Percentiles rank a stretch among this genome's conserved stretches.
These are phyloP conservation scores for Hypotaenidia okinawae DNA, from an alignment of 2,797 vertebrate species.

Conservation along the genomic window DNA sequence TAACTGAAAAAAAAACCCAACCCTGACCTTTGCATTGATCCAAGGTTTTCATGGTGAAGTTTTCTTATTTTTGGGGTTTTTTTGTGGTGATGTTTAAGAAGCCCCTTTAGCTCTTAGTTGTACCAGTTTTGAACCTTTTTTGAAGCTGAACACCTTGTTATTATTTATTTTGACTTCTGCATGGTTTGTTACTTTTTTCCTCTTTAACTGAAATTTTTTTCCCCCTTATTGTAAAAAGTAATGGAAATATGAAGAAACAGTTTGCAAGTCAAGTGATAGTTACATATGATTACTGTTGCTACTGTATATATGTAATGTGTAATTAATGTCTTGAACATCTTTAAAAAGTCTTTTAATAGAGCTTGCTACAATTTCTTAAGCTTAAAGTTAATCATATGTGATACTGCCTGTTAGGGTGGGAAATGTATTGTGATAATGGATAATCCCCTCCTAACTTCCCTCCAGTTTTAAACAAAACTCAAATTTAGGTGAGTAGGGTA, in stretches of 20 bases:
- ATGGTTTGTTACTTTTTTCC: background rate
- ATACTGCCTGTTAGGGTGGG: background rate
- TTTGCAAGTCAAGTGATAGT: background rate
- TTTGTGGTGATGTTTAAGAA: background rate
- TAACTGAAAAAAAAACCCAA: background rate
- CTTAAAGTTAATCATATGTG: background rate
- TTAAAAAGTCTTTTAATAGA: conserved; percentile 11
- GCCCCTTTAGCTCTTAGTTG: background rate
- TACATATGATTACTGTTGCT: conserved; percentile 1
- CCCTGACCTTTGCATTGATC: background rate
- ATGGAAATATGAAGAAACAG: background rate
- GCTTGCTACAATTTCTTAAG: background rate
- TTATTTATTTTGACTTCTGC: background rate
- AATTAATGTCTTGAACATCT: conserved; percentile 9
- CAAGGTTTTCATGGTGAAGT: background rate
- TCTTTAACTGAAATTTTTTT: background rate
- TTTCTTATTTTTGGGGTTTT: background rate
- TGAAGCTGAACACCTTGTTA: background rate
- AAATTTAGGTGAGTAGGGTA: background rate
- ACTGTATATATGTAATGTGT: background rate
- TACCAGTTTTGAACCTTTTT: background rate
- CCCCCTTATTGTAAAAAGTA: background rate
- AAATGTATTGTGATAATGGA: background rate
- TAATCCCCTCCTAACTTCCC: background rate
- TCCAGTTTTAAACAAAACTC: background rate